Base-by-base conservation (phyloP, 1,140 invertebrate species). In the Ephestia elutella region DNA sequence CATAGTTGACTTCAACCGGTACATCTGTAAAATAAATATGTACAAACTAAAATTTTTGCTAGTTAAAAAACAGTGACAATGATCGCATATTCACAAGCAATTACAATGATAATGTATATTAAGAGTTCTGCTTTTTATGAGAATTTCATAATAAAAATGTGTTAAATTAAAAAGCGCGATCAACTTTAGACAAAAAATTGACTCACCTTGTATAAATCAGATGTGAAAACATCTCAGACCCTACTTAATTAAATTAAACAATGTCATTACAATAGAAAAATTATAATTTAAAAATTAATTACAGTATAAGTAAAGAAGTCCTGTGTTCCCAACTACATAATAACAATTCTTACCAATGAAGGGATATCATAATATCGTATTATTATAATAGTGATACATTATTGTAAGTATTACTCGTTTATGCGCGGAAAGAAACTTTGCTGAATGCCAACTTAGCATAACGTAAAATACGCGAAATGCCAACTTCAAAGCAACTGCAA, bases 241-340 rank as follows among this genome's bases (percentile, higher is more conserved):
- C 55, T 57, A 51, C 32, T 53, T 63, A 53, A 53, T 21, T 18
- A 64, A 78, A 74, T 75, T 60, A 74, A 76, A 80, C 57, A 68
- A 60, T 65, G 20, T 15, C 19, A 67, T 68, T 85, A 83, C 66
- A 86, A 85, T 86, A 86, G 75, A 86, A 87, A 82, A 86, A 87
- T 82, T 86, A 87, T 87, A 87, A 86, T 87, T 86, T 87, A 87
- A 87, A 85, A 86, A 86, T 84, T 86, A 87, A 87, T 87, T 87
- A 87, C 80, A 87, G 71, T 84, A 85, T 78, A 86, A 86, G 75
- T 77, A 80, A 78, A 73, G 68, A 70, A 74, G 72, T 69, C 65
- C 69, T 72, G 72, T 62, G 67, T 56, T 78, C 71, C 69, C 73
- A 59, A 73, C 71, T 71, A 72, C 66, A 70, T 68, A 63, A 59